Evolutionary conservation across 1,140 invertebrate genomes (phyloP).

Genomic region (Coptotermes formosanus): DNA sequence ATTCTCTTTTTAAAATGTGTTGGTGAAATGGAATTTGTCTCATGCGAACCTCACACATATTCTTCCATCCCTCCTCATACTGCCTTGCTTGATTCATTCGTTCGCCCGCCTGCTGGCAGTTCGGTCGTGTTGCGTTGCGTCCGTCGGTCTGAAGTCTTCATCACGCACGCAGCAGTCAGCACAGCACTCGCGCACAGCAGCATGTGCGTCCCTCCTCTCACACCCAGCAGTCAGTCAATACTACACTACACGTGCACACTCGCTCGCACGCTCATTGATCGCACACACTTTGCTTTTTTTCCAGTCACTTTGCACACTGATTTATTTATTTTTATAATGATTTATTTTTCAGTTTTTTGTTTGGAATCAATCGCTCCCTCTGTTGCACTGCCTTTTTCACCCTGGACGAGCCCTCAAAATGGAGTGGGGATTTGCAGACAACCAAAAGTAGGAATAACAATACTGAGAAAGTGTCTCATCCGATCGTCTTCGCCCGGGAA

Average conservation of each 20-base stretch:
- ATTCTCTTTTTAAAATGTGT: not conserved
- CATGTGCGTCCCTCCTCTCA: constrained; percentile 35
- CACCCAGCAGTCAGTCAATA: constrained; percentile 31
- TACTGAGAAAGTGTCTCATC: constrained; percentile 36
- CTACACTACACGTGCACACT: constrained; percentile 23
- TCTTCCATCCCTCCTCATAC: constrained; percentile 27
- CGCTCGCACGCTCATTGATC: constrained; percentile 33
- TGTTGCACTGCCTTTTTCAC: constrained; percentile 37
- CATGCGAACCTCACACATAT: constrained; percentile 27
- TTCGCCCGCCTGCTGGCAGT: not conserved
- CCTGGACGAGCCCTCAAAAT: constrained; percentile 37
- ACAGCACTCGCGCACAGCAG: constrained; percentile 28
- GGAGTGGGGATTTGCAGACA: constrained; percentile 38
- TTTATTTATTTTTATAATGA: constrained; percentile 28
- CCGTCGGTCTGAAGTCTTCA: constrained; percentile 33
- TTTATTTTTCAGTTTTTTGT: constrained; percentile 30
- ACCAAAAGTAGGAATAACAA: constrained; percentile 37
- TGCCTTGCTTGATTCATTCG: not conserved
- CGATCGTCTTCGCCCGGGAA: constrained; percentile 33
- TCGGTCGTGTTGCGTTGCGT: constrained; percentile 29
- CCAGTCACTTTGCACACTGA: constrained; percentile 36
- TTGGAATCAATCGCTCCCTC: constrained; percentile 35
- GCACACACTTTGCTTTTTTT: constrained; percentile 33
- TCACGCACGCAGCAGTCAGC: constrained; percentile 11
- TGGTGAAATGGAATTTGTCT: constrained; percentile 27